Evolutionary conservation across 1,140 invertebrate species (phyloP).

Genomic region (Rhopalosiphum padi): DNA sequence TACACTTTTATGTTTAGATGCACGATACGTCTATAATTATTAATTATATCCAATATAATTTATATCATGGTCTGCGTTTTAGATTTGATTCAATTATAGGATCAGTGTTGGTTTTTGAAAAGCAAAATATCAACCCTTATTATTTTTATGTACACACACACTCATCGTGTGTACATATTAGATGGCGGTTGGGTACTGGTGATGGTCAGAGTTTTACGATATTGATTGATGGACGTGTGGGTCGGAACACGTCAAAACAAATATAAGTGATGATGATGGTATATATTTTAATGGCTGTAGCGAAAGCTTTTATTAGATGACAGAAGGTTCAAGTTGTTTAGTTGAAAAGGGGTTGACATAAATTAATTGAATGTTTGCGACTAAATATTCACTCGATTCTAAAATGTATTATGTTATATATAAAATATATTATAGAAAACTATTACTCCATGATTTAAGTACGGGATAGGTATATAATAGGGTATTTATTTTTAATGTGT

Average conservation of each 20-base stretch:
- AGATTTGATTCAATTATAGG: background rate
- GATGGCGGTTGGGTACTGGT: background rate
- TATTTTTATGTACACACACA: background rate
- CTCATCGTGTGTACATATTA: background rate
- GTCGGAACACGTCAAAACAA: background rate
- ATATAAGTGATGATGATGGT: constrained; percentile 11
- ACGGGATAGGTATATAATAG: background rate
- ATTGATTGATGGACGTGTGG: constrained; percentile 45
- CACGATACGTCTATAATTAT: background rate
- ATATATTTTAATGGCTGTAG: background rate
- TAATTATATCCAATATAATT: background rate
- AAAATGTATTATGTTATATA: no score
- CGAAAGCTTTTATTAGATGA: background rate
- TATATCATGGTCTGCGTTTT: background rate
- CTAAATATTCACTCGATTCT: background rate
- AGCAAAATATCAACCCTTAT: background rate
- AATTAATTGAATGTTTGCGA: constrained; percentile 25
- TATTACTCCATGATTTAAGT: background rate
- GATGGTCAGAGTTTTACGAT: background rate
- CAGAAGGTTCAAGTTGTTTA: constrained; percentile 19
- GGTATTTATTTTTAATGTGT: background rate
- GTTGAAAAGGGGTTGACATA: background rate
- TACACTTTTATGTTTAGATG: background rate
- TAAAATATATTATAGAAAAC: background rate
- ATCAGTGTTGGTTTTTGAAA: background rate